Percentiles rank a stretch among this genome's conserved stretches.
phyloP scores from a whole-genome alignment of 2,888 invertebrate species.

The Ochropacha duplaris region DNA sequence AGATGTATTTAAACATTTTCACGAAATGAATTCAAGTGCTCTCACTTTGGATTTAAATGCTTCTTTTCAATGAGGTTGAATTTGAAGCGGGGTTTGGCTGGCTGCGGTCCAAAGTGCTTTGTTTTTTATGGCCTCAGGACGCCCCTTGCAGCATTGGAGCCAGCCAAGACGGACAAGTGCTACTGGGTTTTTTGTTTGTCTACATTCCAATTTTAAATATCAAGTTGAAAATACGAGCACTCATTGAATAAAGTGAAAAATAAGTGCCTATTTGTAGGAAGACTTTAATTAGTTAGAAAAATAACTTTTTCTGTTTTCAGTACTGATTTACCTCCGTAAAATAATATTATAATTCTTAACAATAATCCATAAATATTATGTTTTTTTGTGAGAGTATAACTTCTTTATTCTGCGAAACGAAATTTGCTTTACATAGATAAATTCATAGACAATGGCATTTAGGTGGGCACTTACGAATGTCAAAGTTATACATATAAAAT shows the following conservation, averaged over 20 bases:
- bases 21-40: conserved; percentile 64
- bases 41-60: conserved; percentile 65
- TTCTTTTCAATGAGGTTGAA: conserved; percentile 72
- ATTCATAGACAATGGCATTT: no score
- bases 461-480: no score
- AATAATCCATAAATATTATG: no score
- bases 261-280: neutral
- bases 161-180: conserved; percentile 65
- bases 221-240: neutral
- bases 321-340: no score
- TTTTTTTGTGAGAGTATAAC: no score
- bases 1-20: conserved; percentile 43
- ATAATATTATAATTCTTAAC: no score
- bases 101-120: conserved; percentile 75
- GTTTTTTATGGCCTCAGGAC: conserved; percentile 68
- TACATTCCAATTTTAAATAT: conserved; percentile 30
- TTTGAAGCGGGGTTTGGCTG: conserved; percentile 57
- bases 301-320: no score
- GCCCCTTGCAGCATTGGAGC: conserved; percentile 53
- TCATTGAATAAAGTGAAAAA: neutral
- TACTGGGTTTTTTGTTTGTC: conserved; percentile 45
- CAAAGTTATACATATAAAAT: no score
- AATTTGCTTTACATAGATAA: no score
- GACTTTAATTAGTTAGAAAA: neutral
- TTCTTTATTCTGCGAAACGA: no score